Evolutionary conservation across 2,888 invertebrate genomes (phyloP).

Genomic region (Ophion ellenae): DNA sequence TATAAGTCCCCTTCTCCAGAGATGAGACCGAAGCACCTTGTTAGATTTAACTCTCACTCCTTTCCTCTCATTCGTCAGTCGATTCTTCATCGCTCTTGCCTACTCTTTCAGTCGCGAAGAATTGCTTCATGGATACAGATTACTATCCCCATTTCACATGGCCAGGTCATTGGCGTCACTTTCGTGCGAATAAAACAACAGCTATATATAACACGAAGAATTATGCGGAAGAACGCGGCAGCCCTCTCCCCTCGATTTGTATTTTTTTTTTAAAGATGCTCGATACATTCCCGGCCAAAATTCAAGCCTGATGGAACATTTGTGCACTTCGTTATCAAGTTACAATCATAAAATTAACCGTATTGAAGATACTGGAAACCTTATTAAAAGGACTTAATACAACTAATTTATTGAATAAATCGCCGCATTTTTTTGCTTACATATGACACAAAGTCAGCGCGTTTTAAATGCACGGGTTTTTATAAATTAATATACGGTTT

Average conservation of each 20-base stretch:
- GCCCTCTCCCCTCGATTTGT: slow-evolving; percentile 46
- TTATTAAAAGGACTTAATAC: not conserved
- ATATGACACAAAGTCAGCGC: too few relatives aligned
- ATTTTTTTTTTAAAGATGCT: not conserved
- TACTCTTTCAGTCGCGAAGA: slow-evolving; percentile 54
- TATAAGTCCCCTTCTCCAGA: slow-evolving; percentile 55
- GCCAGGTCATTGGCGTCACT: slow-evolving; percentile 76
- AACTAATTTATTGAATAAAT: too few relatives aligned
- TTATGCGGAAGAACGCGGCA: slow-evolving; percentile 59
- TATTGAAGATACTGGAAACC: not conserved
- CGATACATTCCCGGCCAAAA: slow-evolving; percentile 13
- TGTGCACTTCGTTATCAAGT: not conserved
- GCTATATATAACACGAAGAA: slow-evolving; percentile 55
- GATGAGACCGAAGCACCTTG: slow-evolving; percentile 24
- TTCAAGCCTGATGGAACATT: not conserved
- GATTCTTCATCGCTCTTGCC: slow-evolving; percentile 44
- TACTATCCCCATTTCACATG: slow-evolving; percentile 26
- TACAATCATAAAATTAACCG: not conserved
- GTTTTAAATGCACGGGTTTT: too few relatives aligned
- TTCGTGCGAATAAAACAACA: slow-evolving; percentile 57
- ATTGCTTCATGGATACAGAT: slow-evolving; percentile 50
- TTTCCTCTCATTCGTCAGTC: slow-evolving; percentile 52
- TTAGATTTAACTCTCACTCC: slow-evolving; percentile 12
- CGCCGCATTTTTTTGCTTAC: too few relatives aligned
- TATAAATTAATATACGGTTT: too few relatives aligned